Conservation (phyloP, 2,888 invertebrate genomes). For the Epistrophe eligans region DNA sequence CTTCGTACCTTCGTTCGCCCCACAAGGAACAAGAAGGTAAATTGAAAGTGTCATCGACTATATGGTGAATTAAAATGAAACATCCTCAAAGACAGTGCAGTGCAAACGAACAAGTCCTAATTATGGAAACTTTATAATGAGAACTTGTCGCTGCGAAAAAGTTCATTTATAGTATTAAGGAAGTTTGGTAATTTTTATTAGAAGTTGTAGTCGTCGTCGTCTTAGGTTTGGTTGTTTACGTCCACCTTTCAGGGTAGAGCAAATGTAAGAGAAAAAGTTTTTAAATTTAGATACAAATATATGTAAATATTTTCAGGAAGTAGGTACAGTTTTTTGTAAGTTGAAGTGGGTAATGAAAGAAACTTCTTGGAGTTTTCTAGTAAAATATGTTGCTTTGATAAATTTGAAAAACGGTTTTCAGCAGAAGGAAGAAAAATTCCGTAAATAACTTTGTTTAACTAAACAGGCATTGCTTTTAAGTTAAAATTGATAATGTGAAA, state of each 20-base stretch:
- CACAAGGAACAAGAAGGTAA: constrained; percentile 3
- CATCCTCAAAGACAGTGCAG: constrained; percentile 5
- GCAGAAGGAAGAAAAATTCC: not conserved
- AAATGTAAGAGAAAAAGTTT: constrained; percentile 6
- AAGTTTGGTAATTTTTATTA: constrained; percentile 31
- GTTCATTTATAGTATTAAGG: not conserved
- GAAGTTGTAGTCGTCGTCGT: not conserved
- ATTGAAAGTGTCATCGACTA: constrained; percentile 45
- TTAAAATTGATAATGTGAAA: too few species aligned
- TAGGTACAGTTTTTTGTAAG: not conserved
- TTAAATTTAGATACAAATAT: constrained; percentile 12
- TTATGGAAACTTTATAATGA: constrained; percentile 52
- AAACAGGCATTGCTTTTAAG: too few species aligned
- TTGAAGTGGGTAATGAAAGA: not conserved
- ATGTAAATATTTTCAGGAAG: constrained; percentile 7
- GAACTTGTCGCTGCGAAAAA: constrained; percentile 13
- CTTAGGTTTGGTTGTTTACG: not conserved
- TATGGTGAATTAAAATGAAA: constrained; percentile 48
- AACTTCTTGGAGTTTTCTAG: not conserved
- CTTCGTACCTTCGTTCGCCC: not conserved
- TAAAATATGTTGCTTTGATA: not conserved
- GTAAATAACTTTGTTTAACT: too few species aligned
- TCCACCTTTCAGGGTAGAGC: not conserved
- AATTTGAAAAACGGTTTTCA: not conserved
- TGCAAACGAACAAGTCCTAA: constrained; percentile 32